Evolutionary conservation across 1,140 invertebrate genomes (phyloP), one percentile per base, ranked within the genome.

Genomic region (Neocloeon triangulifer): DNA sequence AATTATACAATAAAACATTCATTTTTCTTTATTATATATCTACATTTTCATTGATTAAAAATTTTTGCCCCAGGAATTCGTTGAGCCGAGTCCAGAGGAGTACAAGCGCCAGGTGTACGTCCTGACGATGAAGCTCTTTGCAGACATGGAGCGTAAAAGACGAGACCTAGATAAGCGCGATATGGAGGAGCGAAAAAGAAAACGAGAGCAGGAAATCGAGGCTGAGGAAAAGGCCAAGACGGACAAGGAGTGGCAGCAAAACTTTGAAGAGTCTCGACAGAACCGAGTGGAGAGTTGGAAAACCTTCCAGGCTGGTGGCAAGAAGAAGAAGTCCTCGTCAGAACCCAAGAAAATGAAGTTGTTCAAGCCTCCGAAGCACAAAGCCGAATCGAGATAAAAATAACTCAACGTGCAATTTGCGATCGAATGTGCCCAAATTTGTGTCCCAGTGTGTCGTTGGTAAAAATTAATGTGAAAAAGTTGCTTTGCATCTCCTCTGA

Each of bases 51-150:
- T n/a, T n/a, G n/a, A n/a, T 17, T 38, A 17, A 33, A 35, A 2
- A 17, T 9, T 12, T 8, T 10, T 12, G 13, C 27, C 27, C 8
- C 9, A n/a, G 22, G n/a, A n/a, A 10, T 32, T 3, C n/a, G n/a
- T 29, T 14, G 27, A n/a, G n/a, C n/a, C n/a, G n/a, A n/a, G n/a
- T n/a, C n/a, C n/a, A n/a, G n/a, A n/a, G n/a, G n/a, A n/a, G n/a
- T n/a, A n/a, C n/a, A n/a, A n/a, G n/a, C n/a, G n/a, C n/a, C n/a
- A n/a, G n/a, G 67, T 95, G 13, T 92, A 92, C 63, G 86, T 95
- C 8, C 79, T 94, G 66, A 94, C 88, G 3, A 95, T 94, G 81
- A 96, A 96, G 67, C 57, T 96, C 19, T 97, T 96, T 66, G 92
- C 91, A 30, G 91, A 97, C 52, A 78, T 95, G 67, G 91, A 85